A percentile compares a stretch with the other conserved stretches of the same genome.
Evolutionary conservation across 2,797 vertebrate species (phyloP).

Genomic region (Eulemur coronatus): DNA sequence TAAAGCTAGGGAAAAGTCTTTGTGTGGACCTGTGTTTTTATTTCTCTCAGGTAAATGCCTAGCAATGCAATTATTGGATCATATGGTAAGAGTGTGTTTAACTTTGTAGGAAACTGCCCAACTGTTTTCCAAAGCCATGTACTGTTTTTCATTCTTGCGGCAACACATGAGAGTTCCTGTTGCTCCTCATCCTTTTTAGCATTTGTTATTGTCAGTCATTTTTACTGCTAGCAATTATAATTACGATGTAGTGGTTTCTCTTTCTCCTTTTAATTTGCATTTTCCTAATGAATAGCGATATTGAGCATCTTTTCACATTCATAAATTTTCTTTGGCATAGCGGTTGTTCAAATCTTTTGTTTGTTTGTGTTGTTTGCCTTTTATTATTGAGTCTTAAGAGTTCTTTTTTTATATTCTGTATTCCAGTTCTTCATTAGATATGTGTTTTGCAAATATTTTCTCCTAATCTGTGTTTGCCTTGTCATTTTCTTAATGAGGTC

Average conservation of each 20-base stretch:
- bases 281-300: not conserved
- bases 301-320: not conserved
- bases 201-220: not conserved
- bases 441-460: not conserved
- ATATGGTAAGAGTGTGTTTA: not conserved
- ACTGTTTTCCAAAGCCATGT: not conserved
- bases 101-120: not conserved
- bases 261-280: not conserved
- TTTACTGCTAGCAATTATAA: not conserved
- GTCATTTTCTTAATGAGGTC: not conserved
- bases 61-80: not conserved
- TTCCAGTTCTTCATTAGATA: not conserved
- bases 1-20: not conserved
- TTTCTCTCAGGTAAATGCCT: not conserved
- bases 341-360: not conserved
- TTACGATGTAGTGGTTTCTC: rapidly evolving
- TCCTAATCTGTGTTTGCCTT: not conserved
- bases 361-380: not conserved
- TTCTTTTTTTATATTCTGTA: not conserved
- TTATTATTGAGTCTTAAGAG: not conserved
- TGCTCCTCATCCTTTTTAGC: not conserved
- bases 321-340: not conserved
- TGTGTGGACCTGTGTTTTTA: not conserved
- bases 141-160: not conserved
- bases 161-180: rapidly evolving